A percentile compares a stretch with the other conserved stretches of the same genome.
phyloP scores from a whole-genome alignment of 2,888 invertebrate species.

The Stictocephala bisonia region DNA sequence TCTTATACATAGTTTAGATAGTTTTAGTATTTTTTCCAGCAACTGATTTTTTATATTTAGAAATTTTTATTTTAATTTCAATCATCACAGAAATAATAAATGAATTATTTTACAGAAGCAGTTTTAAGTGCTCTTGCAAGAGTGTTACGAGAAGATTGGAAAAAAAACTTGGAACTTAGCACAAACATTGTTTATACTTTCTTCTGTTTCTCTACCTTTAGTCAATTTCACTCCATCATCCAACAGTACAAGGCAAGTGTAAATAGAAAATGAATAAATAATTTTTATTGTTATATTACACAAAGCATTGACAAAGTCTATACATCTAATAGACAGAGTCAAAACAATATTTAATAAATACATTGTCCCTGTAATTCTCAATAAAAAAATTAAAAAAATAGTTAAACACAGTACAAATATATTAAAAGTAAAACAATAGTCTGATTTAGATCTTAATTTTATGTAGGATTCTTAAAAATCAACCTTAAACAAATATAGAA shows the following conservation, averaged over 20 bases:
- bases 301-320: not conserved
- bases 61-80: slow-evolving; percentile 40
- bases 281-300: not conserved
- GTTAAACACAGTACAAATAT: too few species aligned
- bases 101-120: slow-evolving; percentile 73
- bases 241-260: slow-evolving; percentile 88
- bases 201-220: slow-evolving; percentile 96
- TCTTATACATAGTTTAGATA: too few species aligned
- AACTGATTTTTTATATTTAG: not conserved
- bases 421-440: too few species aligned
- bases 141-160: slow-evolving; percentile 97
- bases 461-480: too few species aligned
- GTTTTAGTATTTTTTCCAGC: too few species aligned
- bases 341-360: too few species aligned
- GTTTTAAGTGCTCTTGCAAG: slow-evolving; percentile 94
- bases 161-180: slow-evolving; percentile 93
- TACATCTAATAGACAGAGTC: too few species aligned
- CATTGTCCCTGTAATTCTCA: too few species aligned
- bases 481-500: too few species aligned
- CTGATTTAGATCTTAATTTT: too few species aligned
- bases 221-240: slow-evolving; percentile 94
- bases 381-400: too few species aligned
- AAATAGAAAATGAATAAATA: not conserved
- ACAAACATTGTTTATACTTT: slow-evolving; percentile 97
- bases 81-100: slow-evolving; percentile 31